Evolutionary conservation across 1,140 invertebrate species (phyloP).

Genomic region (Pteromalus puparum): DNA sequence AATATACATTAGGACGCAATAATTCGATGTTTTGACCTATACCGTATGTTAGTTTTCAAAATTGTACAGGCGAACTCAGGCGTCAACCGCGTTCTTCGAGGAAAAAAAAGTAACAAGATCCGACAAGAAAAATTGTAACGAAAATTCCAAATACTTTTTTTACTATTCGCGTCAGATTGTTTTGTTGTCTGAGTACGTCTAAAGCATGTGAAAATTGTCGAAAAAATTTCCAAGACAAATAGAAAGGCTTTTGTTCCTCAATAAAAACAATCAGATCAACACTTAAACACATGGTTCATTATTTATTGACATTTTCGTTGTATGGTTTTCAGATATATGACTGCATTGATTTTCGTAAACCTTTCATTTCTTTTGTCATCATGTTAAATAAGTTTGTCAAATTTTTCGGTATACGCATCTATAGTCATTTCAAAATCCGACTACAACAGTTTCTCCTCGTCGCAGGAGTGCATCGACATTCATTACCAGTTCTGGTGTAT

Average conservation of each 20-base stretch:
- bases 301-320: conserved; percentile 15
- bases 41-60: conserved; percentile 55
- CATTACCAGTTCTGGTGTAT: background rate
- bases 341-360: no score
- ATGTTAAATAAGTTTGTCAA: no score
- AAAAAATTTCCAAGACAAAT: conserved; percentile 57
- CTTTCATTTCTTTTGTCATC: no score
- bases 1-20: conserved; percentile 31
- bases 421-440: no score
- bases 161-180: conserved; percentile 56
- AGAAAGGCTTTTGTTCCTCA: conserved; percentile 61
- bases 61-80: conserved; percentile 52
- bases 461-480: no score
- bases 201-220: conserved; percentile 58
- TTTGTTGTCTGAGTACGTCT: conserved; percentile 56
- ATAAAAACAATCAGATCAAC: conserved; percentile 68
- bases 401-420: no score
- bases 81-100: conserved; percentile 1
- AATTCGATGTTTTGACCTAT: conserved; percentile 49
- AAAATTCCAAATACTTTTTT: conserved; percentile 46
- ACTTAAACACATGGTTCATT: conserved; percentile 36
- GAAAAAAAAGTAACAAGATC: conserved; percentile 14
- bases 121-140: conserved; percentile 53
- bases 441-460: no score
- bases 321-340: background rate